Conservation (phyloP, 2,113 vertebrate species). For the Toxotes chatareus region DNA sequence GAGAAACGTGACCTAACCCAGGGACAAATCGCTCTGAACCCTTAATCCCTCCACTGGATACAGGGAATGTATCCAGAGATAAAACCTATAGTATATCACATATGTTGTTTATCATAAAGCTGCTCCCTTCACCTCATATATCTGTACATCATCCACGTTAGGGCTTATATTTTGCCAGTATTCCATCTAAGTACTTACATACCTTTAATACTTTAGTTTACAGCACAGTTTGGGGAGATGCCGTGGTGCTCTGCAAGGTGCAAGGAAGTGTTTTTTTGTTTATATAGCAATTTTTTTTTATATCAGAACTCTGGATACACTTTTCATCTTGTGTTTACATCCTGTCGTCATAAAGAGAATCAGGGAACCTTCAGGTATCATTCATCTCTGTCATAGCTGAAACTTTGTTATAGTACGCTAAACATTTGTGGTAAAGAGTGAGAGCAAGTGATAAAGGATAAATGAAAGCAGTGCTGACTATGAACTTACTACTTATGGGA, state of each 20-base stretch:
- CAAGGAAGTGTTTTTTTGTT: background rate
- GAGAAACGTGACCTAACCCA: background rate
- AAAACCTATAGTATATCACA: background rate
- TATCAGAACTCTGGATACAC: constrained; percentile 1
- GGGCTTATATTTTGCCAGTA: background rate
- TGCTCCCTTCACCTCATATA: constrained; percentile 8
- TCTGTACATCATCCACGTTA: background rate
- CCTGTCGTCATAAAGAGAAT: constrained; percentile 4
- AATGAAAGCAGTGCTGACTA: background rate
- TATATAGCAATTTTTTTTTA: background rate
- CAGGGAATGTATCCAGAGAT: constrained; percentile 10
- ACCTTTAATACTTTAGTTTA: constrained; percentile 32
- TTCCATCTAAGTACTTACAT: background rate
- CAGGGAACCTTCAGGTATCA: constrained; percentile 28
- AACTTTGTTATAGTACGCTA: background rate
- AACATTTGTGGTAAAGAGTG: background rate
- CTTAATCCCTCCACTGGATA: constrained; percentile 23
- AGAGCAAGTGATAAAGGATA: background rate
- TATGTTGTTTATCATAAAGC: background rate
- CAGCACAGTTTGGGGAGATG: background rate
- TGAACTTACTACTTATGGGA: background rate
- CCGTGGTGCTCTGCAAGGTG: constrained; percentile 6
- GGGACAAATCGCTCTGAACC: constrained; percentile 32
- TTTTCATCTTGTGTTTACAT: constrained; percentile 51
- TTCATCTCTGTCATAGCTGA: background rate